A percentile compares a stretch with the other conserved stretches of the same genome.
Conservation (phyloP, 1,140 invertebrate species). For the Caenorhabditis brenneri region DNA sequence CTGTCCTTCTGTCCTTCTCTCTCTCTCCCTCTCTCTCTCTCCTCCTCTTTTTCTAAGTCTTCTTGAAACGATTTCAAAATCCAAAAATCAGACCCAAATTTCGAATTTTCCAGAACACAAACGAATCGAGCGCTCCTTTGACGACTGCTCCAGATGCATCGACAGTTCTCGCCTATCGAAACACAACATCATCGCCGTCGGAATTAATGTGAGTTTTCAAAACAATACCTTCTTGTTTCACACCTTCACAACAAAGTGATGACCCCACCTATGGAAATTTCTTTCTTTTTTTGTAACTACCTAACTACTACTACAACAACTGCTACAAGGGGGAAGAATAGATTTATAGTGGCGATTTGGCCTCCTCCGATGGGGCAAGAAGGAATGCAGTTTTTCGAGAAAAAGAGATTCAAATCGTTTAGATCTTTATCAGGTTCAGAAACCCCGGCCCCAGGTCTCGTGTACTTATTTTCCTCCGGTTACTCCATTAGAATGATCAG, state of each 20-base stretch:
- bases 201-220: constrained; percentile 77
- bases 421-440: constrained; percentile 4
- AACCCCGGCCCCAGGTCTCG: not conserved
- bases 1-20: no score
- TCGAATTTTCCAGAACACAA: constrained; percentile 46
- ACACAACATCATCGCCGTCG: constrained; percentile 83
- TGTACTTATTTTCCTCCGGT: not conserved
- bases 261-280: no score
- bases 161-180: constrained; percentile 82
- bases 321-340: not conserved
- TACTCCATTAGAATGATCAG: not conserved
- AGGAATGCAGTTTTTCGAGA: no score
- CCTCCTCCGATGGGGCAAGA: no score
- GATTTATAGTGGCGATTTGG: no score
- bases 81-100: not conserved
- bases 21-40: no score
- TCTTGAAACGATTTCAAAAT: not conserved
- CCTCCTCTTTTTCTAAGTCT: no score
- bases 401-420: not conserved
- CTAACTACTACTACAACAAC: no score
- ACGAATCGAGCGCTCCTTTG: constrained; percentile 77
- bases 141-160: constrained; percentile 83
- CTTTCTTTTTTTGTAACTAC: no score
- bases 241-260: no score
- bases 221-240: not conserved